Percentiles rank a stretch among this genome's conserved stretches.
Evolutionary conservation across 35 echinoderm and acorn worm species (phyloP).

Genomic region (Eucidaris tribuloides): DNA sequence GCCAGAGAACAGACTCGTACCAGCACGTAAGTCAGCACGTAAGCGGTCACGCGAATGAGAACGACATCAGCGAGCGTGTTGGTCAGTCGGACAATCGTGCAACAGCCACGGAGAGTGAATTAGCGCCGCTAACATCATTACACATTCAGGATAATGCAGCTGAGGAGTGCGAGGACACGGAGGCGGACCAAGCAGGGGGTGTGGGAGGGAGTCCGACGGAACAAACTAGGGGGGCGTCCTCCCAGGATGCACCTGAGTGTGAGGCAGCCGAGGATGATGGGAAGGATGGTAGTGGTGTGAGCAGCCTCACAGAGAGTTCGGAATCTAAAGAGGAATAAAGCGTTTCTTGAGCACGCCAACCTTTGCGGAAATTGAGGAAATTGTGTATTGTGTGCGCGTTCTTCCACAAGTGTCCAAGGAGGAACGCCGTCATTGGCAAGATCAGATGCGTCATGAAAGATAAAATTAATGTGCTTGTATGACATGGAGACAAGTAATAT

Average conservation of each 20-base stretch:
- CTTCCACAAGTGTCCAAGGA: too few species aligned
- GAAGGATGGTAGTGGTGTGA: too few species aligned
- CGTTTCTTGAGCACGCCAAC: too few species aligned
- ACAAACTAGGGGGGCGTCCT: not conserved
- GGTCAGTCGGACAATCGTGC: not conserved
- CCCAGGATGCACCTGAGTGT: constrained; percentile 20
- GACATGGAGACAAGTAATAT: too few species aligned
- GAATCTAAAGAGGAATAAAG: constrained; percentile 16
- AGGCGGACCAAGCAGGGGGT: constrained; percentile 5
- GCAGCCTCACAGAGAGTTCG: not conserved
- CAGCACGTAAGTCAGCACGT: not conserved
- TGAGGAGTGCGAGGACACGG: constrained; percentile 17
- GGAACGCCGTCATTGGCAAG: too few species aligned
- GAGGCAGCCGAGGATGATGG: not conserved
- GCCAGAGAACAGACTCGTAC: not conserved
- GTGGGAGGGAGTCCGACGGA: not conserved
- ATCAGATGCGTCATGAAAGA: too few species aligned
- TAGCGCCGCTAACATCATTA: too few species aligned
- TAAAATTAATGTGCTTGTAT: too few species aligned
- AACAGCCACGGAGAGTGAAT: not conserved
- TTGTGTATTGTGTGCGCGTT: too few species aligned
- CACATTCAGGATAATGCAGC: too few species aligned
- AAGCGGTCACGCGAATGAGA: too few species aligned
- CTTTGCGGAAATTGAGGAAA: too few species aligned
- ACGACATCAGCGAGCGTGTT: not conserved